A percentile compares a stretch with the other conserved stretches of the same genome.
Conservation (phyloP, 2,888 invertebrate genomes). For the Nycteola revayana region DNA sequence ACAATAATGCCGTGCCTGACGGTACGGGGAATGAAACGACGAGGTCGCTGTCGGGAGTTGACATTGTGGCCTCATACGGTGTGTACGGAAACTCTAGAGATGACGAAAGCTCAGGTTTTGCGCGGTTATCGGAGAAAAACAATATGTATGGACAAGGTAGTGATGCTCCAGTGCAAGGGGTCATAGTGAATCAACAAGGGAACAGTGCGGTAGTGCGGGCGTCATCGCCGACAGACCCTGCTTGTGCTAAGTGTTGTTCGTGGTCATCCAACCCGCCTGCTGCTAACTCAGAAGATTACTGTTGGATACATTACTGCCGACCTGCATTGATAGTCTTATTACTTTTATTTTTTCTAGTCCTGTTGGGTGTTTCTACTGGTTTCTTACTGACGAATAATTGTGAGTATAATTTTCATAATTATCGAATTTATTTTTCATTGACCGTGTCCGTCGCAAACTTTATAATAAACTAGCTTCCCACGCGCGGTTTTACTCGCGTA, state of each 20-base stretch:
- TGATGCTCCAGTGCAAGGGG: conserved; percentile 74
- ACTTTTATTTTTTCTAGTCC: conserved; percentile 77
- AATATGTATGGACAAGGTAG: conserved; percentile 65
- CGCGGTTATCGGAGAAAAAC: conserved; percentile 66
- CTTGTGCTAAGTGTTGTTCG: conserved; percentile 65
- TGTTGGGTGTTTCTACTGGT: conserved; percentile 81
- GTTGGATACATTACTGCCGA: conserved; percentile 79
- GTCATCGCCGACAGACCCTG: conserved; percentile 43
- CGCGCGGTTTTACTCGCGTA: no score
- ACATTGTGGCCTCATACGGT: conserved; percentile 79
- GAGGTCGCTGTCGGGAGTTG: conserved; percentile 73
- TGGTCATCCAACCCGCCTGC: conserved; percentile 58
- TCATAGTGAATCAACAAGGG: conserved; percentile 78
- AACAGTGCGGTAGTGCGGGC: conserved; percentile 73
- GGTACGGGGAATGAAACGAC: conserved; percentile 63
- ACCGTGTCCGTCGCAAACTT: conserved; percentile 23
- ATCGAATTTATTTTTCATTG: conserved; percentile 15
- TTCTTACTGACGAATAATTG: conserved; percentile 82
- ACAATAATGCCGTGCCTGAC: conserved; percentile 65
- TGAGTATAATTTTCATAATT: conserved; percentile 56
- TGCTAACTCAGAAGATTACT: conserved; percentile 74
- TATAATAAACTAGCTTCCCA: no score
- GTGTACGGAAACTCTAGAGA: conserved; percentile 77
- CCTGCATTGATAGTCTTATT: conserved; percentile 78
- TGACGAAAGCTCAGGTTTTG: conserved; percentile 76